These are phyloP conservation scores for Toxotes lorentzi DNA, from an alignment of 2,797 vertebrate genomes.

Conservation along the genomic window DNA sequence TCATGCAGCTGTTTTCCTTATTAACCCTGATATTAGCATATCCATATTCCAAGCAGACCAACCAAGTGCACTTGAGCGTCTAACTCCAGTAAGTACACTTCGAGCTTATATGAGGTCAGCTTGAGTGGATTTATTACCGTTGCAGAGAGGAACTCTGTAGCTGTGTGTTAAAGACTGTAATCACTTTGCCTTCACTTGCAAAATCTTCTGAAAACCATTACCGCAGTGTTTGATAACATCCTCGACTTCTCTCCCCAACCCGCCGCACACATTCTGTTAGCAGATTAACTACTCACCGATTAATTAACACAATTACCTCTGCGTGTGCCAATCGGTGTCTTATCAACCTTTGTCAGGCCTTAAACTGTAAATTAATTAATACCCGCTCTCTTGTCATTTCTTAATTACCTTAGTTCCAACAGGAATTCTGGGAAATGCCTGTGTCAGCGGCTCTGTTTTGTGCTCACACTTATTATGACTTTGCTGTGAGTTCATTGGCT, in stretches of 20 bases:
- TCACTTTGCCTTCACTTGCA: constrained; percentile 58
- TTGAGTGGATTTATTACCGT: constrained; percentile 32
- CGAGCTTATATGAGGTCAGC: constrained; percentile 54
- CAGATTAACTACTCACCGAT: constrained; percentile 75
- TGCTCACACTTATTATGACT: constrained; percentile 39
- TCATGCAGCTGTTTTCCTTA: not conserved
- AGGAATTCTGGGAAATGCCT: constrained; percentile 64
- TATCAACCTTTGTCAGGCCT: constrained; percentile 83
- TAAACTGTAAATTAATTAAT: constrained; percentile 81
- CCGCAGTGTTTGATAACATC: constrained; percentile 64
- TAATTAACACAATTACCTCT: constrained; percentile 81
- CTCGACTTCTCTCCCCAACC: constrained; percentile 32
- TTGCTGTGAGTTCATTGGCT: constrained; percentile 59
- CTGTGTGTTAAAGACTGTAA: constrained; percentile 35
- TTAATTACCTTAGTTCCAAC: constrained; percentile 75
- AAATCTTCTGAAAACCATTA: constrained; percentile 69
- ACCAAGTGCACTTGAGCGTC: constrained; percentile 40
- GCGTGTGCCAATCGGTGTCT: constrained; percentile 73
- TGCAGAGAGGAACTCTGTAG: constrained; percentile 28
- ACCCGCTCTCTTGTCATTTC: constrained; percentile 72
- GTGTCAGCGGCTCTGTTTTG: constrained; percentile 57
- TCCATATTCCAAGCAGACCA: constrained; percentile 21
- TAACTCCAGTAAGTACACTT: constrained; percentile 24
- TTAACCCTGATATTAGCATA: not conserved
- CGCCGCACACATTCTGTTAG: constrained; percentile 37